phyloP scores from a whole-genome alignment of 2,113 vertebrate genomes.

The Tauraco erythrolophus region DNA sequence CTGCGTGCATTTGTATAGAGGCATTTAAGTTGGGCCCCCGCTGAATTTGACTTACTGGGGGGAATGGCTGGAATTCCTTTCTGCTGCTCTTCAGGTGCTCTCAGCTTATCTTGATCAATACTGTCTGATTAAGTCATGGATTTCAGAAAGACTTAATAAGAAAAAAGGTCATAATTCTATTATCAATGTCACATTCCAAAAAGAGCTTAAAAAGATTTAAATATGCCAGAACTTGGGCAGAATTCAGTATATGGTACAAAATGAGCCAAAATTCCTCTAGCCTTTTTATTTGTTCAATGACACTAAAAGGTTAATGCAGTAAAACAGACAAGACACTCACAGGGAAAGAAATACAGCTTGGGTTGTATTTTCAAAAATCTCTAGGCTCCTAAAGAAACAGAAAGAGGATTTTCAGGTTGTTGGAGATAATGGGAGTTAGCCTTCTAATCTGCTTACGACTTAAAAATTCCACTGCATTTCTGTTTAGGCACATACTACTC shows the following conservation, averaged over 20 bases:
- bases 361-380: not conserved
- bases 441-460: conserved; percentile 13
- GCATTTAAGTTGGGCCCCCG: too few species aligned
- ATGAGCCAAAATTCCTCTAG: not conserved
- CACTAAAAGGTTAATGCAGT: not conserved
- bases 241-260: not conserved
- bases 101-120: not conserved
- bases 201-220: not conserved
- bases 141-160: conserved; percentile 23
- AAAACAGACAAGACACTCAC: not conserved
- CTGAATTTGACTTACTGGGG: too few species aligned
- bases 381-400: not conserved
- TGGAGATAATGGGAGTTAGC: conserved; percentile 9
- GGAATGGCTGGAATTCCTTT: too few species aligned
- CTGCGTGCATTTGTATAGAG: too few species aligned
- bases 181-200: not conserved
- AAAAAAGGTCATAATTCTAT: conserved; percentile 14
- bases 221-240: not conserved
- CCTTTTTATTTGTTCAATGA: not conserved
- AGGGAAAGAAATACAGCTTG: not conserved
- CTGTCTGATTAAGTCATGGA: conserved; percentile 39
- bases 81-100: too few species aligned
- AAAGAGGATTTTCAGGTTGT: not conserved
- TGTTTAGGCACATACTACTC: not conserved
- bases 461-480: not conserved